These are phyloP conservation scores for Drosophila incognita DNA, from an alignment of 2,888 invertebrate genomes.

Conservation along the genomic window DNA sequence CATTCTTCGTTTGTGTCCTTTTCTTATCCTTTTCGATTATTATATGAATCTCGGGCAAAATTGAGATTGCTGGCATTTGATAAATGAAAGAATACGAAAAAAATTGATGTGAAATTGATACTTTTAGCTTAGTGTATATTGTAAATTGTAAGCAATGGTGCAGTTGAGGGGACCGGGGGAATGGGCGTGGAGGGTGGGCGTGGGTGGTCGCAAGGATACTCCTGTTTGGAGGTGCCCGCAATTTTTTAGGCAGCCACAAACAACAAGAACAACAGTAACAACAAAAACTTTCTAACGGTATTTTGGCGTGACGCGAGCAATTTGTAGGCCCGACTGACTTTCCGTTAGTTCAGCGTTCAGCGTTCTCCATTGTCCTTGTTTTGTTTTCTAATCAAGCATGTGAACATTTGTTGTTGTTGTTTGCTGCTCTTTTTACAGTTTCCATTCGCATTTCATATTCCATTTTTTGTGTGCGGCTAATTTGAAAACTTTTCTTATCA, in stretches of 20 bases:
- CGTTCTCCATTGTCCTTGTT: slow-evolving; percentile 25
- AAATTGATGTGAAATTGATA: slow-evolving; percentile 61
- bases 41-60: slow-evolving; percentile 61
- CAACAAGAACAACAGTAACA: neutral
- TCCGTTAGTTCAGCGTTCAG: slow-evolving; percentile 35
- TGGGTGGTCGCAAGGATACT: slow-evolving; percentile 52
- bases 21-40: slow-evolving; percentile 66
- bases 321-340: slow-evolving; percentile 69
- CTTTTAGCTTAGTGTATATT: slow-evolving; percentile 50
- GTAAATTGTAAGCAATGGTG: neutral
- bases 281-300: slow-evolving; percentile 74
- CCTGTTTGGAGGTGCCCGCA: neutral
- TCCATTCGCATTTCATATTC: slow-evolving; percentile 73
- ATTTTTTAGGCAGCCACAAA: slow-evolving; percentile 11
- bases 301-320: slow-evolving; percentile 75
- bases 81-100: slow-evolving; percentile 56
- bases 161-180: neutral
- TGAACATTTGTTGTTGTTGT: slow-evolving; percentile 42
- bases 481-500: slow-evolving; percentile 81
- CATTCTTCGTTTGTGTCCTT: slow-evolving; percentile 41
- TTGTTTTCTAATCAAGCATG: slow-evolving; percentile 74
- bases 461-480: slow-evolving; percentile 69
- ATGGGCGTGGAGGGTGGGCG: slow-evolving; percentile 33
- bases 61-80: slow-evolving; percentile 63
- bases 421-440: slow-evolving; percentile 76